phyloP scores from a whole-genome alignment of 2,113 vertebrate species.

The Lates calcarifer region DNA sequence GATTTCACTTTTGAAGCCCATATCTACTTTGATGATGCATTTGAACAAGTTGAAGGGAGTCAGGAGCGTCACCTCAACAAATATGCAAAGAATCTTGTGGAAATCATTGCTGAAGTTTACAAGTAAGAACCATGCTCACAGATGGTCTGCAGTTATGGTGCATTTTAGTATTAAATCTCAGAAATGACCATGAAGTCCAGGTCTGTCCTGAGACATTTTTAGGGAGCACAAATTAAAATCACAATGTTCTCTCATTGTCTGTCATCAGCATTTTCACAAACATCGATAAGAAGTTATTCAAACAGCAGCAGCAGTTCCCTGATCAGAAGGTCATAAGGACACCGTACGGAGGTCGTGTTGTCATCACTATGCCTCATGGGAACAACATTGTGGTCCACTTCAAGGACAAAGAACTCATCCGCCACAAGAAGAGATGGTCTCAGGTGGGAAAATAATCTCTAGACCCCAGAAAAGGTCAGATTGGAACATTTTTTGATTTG shows the following conservation, averaged over 20 bases:
- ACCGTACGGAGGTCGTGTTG: slow-evolving; percentile 77
- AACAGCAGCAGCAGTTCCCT: not conserved
- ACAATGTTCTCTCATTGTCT: not conserved
- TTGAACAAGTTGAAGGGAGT: slow-evolving; percentile 37
- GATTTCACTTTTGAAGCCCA: slow-evolving; percentile 77
- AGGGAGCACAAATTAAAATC: not conserved
- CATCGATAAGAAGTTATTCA: slow-evolving; percentile 54
- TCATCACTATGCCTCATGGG: slow-evolving; percentile 74
- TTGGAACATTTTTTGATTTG: not conserved
- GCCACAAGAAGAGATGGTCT: slow-evolving; percentile 84
- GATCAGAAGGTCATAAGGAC: slow-evolving; percentile 64
- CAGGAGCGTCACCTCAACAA: slow-evolving; percentile 60
- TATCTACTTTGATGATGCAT: slow-evolving; percentile 79
- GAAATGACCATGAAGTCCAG: not conserved
- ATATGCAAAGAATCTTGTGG: slow-evolving; percentile 63
- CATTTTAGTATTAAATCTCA: not conserved
- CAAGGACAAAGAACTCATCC: slow-evolving; percentile 77
- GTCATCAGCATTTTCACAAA: slow-evolving; percentile 74
- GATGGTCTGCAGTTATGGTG: not conserved
- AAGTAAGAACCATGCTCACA: slow-evolving; percentile 50
- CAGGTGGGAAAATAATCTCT: slow-evolving; percentile 61
- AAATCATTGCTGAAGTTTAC: slow-evolving; percentile 70
- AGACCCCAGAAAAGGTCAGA: not conserved
- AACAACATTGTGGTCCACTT: slow-evolving; percentile 76
- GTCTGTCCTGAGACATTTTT: not conserved